Base-by-base conservation (phyloP, 2,113 vertebrate species). In the Erpornis zantholeuca region DNA sequence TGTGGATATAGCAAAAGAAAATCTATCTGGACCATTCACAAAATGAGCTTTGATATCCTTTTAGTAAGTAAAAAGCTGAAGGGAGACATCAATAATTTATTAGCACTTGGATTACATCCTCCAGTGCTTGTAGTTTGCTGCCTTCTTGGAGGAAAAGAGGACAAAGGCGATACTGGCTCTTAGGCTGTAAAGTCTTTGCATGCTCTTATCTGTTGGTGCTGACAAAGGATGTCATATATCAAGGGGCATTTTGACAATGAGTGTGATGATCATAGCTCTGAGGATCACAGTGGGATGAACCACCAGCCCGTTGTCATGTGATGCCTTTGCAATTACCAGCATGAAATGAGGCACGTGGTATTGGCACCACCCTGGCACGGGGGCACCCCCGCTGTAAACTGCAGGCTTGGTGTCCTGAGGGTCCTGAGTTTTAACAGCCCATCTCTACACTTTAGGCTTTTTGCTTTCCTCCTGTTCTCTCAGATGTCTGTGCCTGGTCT, bases 1-100 rank as follows among this genome's bases (percentile, higher is more conserved):
- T 78, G 68, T 88, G 69, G 69, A 78, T 86, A 71, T 49, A 86
- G 85, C 87, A 88, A 76, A 94, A 94, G 68, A 85, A 64, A 95
- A 95, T 95, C 92, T 82, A 72, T 69, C 84, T 94, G 84, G 89
- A 76, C 93, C 92, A 96, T 96, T 96, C 96, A 96, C 89, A 92
- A 90, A 94, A 94, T 16, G 71, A 95, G 79, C 91, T 96, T 94
- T 94, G 93, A 95, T 96, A 96, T 94, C 70, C 78, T 96, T 96
- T 97, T 94, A 94, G 91, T 83, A 94, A 92, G 93, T 95, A 71
- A 93, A 96, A 96, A 95, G 96, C 94, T 88, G 91, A 95, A 96
- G 77, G 85, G 77, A 90, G 82, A 61, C 40, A 86, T 96, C 71
- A 96, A 97, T 97, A 94, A 96, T 97, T 91, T 86, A 97, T 94